Base-by-base conservation (phyloP, 2,113 vertebrate species). In the Corythaixoides concolor region DNA sequence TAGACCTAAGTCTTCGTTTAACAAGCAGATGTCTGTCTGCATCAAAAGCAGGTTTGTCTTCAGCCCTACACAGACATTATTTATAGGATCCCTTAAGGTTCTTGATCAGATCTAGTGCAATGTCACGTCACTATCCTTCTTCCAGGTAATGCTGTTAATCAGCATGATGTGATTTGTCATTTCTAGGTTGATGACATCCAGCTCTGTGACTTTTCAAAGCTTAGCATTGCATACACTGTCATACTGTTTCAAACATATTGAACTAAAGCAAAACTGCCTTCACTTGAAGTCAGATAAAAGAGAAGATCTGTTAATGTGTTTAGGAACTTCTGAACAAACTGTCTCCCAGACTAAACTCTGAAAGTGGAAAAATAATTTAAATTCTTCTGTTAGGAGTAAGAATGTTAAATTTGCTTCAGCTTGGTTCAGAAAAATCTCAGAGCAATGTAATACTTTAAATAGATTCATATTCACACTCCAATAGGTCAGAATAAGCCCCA, bases 141-240 rank as follows among this genome's bases (percentile, higher is more conserved):
- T 96, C 19, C 85, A 85, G 72, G 52, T 75, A 92, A 64, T n/a
- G 79, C 75, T 64, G 50, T 35, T 60, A 12, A 74, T 70, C 86
- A 93, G 76, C 53, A 8, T 33, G 83, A 93, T 89, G 87, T 15
- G 81, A 73, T 89, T 66, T 90, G 91, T 87, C 95, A 63, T 85
- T 96, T 94, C 84, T 92, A 12, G 86, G 92, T 17, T 92, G 92
- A 94, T 7, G 27, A 76, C 93, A 92, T 27, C 50, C 86, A 77
- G 45, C 33, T 75, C 88, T 56, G 53, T 28, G 70, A 43, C 88
- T 92, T 93, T 33, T 70, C 92, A 95, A 91, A 93, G 90, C 55
- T 70, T 27, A 63, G 52, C 33, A 6, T 8, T 81, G 59, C 67
- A 28, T 64, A 41, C 58, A 49, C 68, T 96, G 78, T 76, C 87